phyloP scores from a whole-genome alignment of 1,140 invertebrate genomes.

The Stegodyphus mimosarum region DNA sequence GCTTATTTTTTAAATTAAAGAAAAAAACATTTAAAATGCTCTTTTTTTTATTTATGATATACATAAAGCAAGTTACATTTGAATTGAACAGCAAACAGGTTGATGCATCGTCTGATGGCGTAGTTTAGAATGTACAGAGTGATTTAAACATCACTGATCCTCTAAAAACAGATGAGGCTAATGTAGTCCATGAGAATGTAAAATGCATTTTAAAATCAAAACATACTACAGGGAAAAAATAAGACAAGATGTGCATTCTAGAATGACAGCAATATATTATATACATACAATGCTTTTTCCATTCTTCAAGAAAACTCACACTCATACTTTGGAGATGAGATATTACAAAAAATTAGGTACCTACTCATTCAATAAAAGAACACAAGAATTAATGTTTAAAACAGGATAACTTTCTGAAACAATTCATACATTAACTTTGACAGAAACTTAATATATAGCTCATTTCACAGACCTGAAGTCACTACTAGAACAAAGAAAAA shows the following conservation, averaged over 20 bases:
- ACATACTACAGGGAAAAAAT: constrained; percentile 5
- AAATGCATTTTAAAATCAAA: constrained; percentile 32
- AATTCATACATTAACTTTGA: neutral
- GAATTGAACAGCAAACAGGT: constrained; percentile 31
- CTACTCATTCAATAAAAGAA: neutral
- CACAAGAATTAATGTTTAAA: neutral
- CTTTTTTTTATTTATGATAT: too few relatives aligned
- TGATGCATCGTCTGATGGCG: constrained; percentile 25
- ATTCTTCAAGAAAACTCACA: constrained; percentile 3
- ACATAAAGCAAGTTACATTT: too few relatives aligned
- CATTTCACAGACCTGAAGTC: neutral
- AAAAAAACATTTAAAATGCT: too few relatives aligned
- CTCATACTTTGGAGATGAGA: constrained; percentile 15
- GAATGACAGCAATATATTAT: neutral
- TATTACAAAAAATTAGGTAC: neutral
- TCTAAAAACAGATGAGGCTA: constrained; percentile 53
- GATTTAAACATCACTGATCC: constrained; percentile 31
- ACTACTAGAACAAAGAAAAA: neutral
- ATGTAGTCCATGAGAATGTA: constrained; percentile 25
- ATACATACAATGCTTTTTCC: constrained; percentile 29
- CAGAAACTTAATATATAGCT: neutral
- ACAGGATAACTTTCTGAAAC: neutral
- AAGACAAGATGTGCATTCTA: neutral
- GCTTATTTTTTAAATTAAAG: too few relatives aligned
- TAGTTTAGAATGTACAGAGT: constrained; percentile 50